These are phyloP conservation scores for Cichladusa arquata DNA, from an alignment of 2,113 vertebrate genomes.

Conservation along the genomic window DNA sequence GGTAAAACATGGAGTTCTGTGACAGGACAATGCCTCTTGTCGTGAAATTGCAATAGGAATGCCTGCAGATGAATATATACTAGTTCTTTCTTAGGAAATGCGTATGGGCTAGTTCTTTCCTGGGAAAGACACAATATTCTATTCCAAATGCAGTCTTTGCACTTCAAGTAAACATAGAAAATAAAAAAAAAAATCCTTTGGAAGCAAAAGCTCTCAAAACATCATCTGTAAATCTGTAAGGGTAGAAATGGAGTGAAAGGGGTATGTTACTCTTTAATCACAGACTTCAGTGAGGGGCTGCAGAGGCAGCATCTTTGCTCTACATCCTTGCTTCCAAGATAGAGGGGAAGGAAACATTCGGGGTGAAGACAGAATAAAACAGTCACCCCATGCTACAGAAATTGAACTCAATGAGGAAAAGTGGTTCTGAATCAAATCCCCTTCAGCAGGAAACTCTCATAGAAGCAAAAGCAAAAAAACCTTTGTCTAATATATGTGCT, in stretches of 20 bases:
- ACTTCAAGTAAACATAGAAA: not conserved
- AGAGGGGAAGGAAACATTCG: not conserved
- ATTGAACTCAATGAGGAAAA: not conserved
- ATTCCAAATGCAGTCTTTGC: not conserved
- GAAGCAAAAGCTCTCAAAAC: not conserved
- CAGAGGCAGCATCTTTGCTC: not conserved
- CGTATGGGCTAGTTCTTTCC: not conserved
- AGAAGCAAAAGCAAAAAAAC: not conserved
- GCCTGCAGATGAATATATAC: not conserved
- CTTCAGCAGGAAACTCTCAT: fast-evolving
- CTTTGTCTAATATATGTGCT: not conserved
- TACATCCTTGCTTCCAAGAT: not conserved
- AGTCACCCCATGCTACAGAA: not conserved
- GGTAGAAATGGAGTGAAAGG: not conserved
- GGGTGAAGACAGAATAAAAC: not conserved
- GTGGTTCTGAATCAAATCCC: not conserved
- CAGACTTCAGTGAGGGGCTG: not conserved
- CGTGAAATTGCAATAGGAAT: not conserved
- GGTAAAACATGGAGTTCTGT: not conserved
- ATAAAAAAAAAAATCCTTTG: not conserved
- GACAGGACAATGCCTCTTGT: not conserved
- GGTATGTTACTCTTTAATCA: not conserved
- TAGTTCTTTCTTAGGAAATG: not conserved
- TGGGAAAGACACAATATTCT: not conserved
- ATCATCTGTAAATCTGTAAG: not conserved